Percentiles rank a stretch among this genome's conserved stretches.
These are phyloP conservation scores for Thymallus thymallus DNA, from an alignment of 2,113 vertebrate species.

Conservation along the genomic window DNA sequence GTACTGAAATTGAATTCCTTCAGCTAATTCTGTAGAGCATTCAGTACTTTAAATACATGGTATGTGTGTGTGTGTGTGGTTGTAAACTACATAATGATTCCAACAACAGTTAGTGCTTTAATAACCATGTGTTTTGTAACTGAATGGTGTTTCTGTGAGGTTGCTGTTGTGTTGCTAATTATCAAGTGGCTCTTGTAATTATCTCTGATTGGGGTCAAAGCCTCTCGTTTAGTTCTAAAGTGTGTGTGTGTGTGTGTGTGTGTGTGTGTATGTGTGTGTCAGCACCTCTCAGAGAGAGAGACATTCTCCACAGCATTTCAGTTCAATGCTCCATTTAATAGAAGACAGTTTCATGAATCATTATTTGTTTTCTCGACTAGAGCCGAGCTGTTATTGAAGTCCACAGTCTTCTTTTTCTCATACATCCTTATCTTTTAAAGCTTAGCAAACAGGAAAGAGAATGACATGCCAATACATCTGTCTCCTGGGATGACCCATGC, in stretches of 20 bases:
- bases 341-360: constrained; percentile 25
- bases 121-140: constrained; percentile 49
- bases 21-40: background rate
- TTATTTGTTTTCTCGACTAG: background rate
- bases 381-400: background rate
- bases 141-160: constrained; percentile 52
- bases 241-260: background rate
- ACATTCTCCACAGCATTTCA: constrained; percentile 21
- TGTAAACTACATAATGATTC: constrained; percentile 20
- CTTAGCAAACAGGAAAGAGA: background rate
- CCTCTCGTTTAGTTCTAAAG: constrained; percentile 58
- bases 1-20: constrained; percentile 17
- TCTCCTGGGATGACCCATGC: background rate
- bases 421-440: background rate
- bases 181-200: constrained; percentile 64
- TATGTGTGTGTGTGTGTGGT: too few species aligned
- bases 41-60: constrained; percentile 32
- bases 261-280: constrained; percentile 31
- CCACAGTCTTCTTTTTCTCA: background rate
- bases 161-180: constrained; percentile 57
- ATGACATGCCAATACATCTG: background rate
- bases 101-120: constrained; percentile 55
- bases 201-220: constrained; percentile 72
- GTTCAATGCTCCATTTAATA: constrained; percentile 32
- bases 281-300: constrained; percentile 33